These are phyloP conservation scores for Melopsittacus undulatus DNA, from an alignment of 2,797 vertebrate genomes.

Conservation along the genomic window DNA sequence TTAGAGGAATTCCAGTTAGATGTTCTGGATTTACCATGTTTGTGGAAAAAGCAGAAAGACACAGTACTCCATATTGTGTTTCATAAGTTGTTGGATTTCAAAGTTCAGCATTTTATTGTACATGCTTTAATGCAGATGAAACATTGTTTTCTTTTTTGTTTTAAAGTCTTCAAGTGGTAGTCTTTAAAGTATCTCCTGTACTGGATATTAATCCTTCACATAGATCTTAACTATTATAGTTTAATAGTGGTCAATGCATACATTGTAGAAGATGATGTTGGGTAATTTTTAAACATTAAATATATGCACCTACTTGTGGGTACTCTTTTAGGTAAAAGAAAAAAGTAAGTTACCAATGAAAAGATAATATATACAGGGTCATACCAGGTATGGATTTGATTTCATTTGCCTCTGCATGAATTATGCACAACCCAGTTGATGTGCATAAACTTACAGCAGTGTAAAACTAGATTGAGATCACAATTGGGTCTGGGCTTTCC, in stretches of 20 bases:
- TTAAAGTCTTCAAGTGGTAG: background rate
- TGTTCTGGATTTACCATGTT: background rate
- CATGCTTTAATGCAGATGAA: background rate
- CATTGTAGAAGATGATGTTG: background rate
- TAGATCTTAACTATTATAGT: background rate
- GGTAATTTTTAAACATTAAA: background rate
- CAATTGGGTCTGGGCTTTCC: background rate
- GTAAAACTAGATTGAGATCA: background rate
- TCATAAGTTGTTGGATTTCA: background rate
- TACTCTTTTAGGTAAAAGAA: background rate
- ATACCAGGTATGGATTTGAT: background rate
- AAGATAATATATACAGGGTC: background rate
- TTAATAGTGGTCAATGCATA: background rate
- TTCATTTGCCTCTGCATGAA: background rate
- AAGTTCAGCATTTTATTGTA: background rate
- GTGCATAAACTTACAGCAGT: background rate
- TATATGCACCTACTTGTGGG: background rate
- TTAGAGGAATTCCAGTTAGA: background rate
- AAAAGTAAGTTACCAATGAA: background rate
- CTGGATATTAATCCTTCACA: background rate
- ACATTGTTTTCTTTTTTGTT: background rate
- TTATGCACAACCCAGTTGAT: background rate
- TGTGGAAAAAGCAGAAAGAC: background rate
- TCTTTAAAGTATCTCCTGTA: background rate
- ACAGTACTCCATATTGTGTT: background rate